phyloP scores from a whole-genome alignment of 64 coral and sea anemone genomes.

The Montipora capricornis region DNA sequence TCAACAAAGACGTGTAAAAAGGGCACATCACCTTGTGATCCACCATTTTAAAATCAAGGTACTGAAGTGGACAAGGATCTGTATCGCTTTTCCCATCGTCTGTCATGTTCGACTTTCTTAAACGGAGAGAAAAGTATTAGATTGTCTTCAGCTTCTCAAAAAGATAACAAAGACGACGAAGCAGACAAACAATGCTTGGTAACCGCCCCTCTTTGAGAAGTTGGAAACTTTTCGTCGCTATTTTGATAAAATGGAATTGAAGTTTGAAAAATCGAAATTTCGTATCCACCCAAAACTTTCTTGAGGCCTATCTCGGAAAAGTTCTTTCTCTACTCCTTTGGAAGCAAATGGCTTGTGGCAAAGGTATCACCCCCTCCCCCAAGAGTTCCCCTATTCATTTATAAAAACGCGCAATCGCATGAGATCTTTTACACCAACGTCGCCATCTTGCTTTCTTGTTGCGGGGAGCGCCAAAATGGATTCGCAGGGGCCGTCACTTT shows the following conservation, averaged over 20 bases:
- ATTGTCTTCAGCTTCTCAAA: background rate
- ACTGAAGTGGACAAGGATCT: constrained; percentile 96
- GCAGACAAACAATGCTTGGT: background rate
- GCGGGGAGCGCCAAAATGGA: constrained; percentile 77
- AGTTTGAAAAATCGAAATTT: too few relatives aligned
- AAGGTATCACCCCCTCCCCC: too few relatives aligned
- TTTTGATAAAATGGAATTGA: too few relatives aligned
- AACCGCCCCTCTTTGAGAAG: background rate
- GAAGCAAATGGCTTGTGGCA: too few relatives aligned
- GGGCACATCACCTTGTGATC: constrained; percentile 97
- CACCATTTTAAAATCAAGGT: constrained; percentile 91
- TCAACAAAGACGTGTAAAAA: constrained; percentile 90
- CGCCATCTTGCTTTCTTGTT: constrained; percentile 63
- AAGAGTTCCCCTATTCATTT: background rate
- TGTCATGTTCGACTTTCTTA: background rate
- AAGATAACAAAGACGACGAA: background rate
- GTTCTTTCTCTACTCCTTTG: too few relatives aligned
- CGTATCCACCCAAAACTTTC: too few relatives aligned
- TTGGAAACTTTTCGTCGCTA: too few relatives aligned
- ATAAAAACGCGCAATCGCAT: background rate
- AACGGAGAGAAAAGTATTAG: background rate
- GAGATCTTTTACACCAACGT: too few relatives aligned
- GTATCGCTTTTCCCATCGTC: constrained; percentile 89
- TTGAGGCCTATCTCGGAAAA: too few relatives aligned
- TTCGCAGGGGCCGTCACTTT: constrained; percentile 77